Percentiles rank a stretch among this genome's conserved stretches.
These are phyloP conservation scores for Onychostruthus taczanowskii DNA, from an alignment of 2,113 vertebrate genomes.

Conservation along the genomic window DNA sequence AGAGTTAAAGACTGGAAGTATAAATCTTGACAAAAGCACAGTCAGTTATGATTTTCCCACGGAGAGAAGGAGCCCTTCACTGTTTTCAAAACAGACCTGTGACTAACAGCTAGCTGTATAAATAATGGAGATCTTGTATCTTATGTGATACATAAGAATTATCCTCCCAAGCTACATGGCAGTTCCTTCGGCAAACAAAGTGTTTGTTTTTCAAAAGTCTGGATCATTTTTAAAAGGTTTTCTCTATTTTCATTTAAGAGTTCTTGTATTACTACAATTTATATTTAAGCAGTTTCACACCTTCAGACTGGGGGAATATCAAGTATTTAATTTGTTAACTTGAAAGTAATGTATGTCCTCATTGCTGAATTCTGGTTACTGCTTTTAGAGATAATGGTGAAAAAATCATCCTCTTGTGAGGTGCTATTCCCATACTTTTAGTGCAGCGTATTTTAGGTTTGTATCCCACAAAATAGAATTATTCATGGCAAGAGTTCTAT, in stretches of 20 bases:
- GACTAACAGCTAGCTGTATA: slow-evolving; percentile 21
- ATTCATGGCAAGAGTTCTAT: neutral
- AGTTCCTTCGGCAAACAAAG: neutral
- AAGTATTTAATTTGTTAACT: neutral
- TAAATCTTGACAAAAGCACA: slow-evolving; percentile 19
- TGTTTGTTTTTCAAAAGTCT: neutral
- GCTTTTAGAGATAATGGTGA: neutral
- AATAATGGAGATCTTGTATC: slow-evolving; percentile 9
- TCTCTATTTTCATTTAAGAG: neutral
- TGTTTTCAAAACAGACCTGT: slow-evolving; percentile 29
- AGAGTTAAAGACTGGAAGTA: neutral
- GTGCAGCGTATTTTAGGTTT: neutral
- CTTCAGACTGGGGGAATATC: neutral
- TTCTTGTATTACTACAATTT: neutral
- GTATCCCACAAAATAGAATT: neutral
- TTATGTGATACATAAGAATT: neutral
- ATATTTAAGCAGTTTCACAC: neutral
- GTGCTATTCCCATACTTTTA: neutral
- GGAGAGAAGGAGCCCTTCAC: neutral
- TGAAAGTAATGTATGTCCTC: neutral
- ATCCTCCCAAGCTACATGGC: neutral
- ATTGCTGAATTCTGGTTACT: neutral
- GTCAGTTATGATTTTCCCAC: neutral
- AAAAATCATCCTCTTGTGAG: neutral
- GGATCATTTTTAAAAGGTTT: neutral